Base-by-base conservation (phyloP, 2,113 vertebrate species). In the Barnardius zonarius region DNA sequence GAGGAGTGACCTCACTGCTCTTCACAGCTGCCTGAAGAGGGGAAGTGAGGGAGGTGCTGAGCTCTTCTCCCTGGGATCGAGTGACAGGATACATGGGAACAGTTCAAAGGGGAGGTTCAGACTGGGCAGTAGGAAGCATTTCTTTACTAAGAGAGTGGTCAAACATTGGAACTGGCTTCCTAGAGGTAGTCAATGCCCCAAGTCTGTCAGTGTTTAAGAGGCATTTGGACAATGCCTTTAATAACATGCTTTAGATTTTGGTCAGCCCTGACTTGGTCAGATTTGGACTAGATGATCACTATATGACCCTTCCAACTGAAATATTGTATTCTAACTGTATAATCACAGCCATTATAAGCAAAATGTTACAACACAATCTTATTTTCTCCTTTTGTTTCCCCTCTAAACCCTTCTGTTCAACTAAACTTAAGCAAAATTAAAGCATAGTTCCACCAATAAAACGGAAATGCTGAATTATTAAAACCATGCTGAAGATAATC, bases 41-140 rank as follows among this genome's bases (percentile, higher is more conserved):
- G 17, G 9, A 57, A 2, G 7, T n/a, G 39, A 44, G 15, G 17
- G 31, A 44, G 31, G 23, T 57, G 54, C 52, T 57, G 72, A 27
- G 8, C 31, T 57, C 39, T 74, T 57, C 39, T n/a, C 17, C 39
- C 39, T 57, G 72, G 52, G 12, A 75, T 33, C 23, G 39, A 27
- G 17, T n/a, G 31, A n/a, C 4, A 44, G 17, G 35, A n/a, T 3
- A 5, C 2, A 2, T 14, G 14, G 35, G n/a, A 70, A 49, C 2
- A 8, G 13, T 61, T 61, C 23, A 41, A 49, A 70, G 13, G 33
- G 20, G 33, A 59, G 33, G 57, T 35, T 59, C 13, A 16, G 57
- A 59, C 33, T 59, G 57, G 33, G 33, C 33, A 59, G n/a, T 5
- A 59, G 13, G 33, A 59, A 59, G 20, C 33, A 59, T 59, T 59